Conservation (phyloP, 2,888 invertebrate genomes). For the Plagiodera versicolora region DNA sequence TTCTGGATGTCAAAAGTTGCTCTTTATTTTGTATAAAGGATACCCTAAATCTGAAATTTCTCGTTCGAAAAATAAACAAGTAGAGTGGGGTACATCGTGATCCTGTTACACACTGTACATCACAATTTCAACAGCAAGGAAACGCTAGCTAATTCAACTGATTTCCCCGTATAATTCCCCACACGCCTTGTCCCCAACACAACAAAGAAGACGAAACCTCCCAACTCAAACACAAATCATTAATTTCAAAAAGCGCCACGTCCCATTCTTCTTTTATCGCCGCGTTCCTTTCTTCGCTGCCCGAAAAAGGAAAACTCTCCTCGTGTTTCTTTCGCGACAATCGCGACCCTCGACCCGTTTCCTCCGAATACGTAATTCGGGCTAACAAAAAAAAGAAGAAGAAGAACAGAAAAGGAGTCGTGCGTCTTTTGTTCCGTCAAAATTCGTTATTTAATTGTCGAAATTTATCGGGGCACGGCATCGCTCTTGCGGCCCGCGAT, state of each 20-base stretch:
- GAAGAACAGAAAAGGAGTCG: constrained; percentile 26
- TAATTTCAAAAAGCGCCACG: constrained; percentile 45
- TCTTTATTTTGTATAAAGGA: too few species aligned
- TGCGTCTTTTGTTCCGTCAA: constrained; percentile 25
- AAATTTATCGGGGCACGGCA: constrained; percentile 20
- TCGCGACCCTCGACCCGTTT: constrained; percentile 30
- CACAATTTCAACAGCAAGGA: too few species aligned
- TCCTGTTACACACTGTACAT: too few species aligned
- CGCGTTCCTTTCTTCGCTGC: constrained; percentile 32
- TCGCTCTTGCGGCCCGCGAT: background rate
- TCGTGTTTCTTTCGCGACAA: constrained; percentile 34
- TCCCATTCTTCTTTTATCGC: constrained; percentile 43
- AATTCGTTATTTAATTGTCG: constrained; percentile 31
- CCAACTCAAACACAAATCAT: constrained; percentile 43
- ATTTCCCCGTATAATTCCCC: too few species aligned
- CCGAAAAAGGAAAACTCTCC: constrained; percentile 33
- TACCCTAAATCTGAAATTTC: too few species aligned
- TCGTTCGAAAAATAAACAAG: too few species aligned
- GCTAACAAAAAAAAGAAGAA: constrained; percentile 30
- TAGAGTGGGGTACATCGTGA: too few species aligned
- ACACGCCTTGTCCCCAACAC: too few species aligned
- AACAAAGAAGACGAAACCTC: too few species aligned
- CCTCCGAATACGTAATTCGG: constrained; percentile 41
- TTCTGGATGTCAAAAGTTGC: too few species aligned
- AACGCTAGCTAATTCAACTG: too few species aligned